Percentiles rank a stretch among this genome's conserved stretches.
phyloP scores from a whole-genome alignment of 2,888 invertebrate species.

The Parnassius orleans region DNA sequence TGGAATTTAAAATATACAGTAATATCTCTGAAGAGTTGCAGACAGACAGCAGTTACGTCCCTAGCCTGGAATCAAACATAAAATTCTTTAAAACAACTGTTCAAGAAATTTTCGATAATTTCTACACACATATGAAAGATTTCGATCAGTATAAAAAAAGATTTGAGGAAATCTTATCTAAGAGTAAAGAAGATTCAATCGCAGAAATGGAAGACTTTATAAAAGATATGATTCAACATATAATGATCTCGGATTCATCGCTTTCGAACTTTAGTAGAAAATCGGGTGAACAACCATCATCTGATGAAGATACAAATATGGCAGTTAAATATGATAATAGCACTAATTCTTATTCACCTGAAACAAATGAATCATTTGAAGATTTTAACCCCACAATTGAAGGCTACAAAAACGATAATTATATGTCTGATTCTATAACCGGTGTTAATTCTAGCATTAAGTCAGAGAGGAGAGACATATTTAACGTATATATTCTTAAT shows the following conservation, averaged over 20 bases:
- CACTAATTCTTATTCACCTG: constrained; percentile 1
- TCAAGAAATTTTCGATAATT: constrained; percentile 64
- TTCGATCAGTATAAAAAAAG: constrained; percentile 61
- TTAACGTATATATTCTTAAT: constrained; percentile 51
- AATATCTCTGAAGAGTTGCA: constrained; percentile 57
- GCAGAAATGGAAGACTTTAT: constrained; percentile 66
- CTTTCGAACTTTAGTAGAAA: constrained; percentile 30
- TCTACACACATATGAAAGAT: constrained; percentile 57
- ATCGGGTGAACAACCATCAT: constrained; percentile 3
- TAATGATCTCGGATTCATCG: constrained; percentile 53
- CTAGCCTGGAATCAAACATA: constrained; percentile 59
- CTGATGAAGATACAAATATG: constrained; percentile 7
- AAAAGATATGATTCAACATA: constrained; percentile 63
- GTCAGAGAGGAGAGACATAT: constrained; percentile 37
- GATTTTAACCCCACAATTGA: constrained; percentile 41
- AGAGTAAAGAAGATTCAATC: constrained; percentile 51
- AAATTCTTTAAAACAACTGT: constrained; percentile 64
- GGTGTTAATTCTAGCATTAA: constrained; percentile 38
- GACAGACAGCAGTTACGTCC: constrained; percentile 45
- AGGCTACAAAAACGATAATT: constrained; percentile 58
- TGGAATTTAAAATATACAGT: constrained; percentile 53
- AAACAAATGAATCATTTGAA: constrained; percentile 18
- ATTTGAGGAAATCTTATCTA: constrained; percentile 59
- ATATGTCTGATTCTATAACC: constrained; percentile 50
- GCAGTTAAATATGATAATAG: constrained; percentile 1